Evolutionary conservation across 2,888 invertebrate genomes (phyloP).

Genomic region (Ptilodon capucinus): DNA sequence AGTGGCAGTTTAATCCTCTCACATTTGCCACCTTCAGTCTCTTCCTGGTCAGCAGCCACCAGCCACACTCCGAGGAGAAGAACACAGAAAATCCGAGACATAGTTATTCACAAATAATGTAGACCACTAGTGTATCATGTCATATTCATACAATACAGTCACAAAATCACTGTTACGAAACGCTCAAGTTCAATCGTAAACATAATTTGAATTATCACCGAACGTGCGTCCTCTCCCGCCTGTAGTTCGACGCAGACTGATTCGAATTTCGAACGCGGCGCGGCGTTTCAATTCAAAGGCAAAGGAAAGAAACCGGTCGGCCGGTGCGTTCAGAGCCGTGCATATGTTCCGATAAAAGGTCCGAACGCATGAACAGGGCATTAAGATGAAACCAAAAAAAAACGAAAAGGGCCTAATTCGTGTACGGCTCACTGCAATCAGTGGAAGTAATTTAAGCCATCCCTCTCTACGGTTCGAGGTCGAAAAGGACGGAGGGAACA

Average conservation of each 20-base stretch:
- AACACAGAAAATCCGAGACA: slow-evolving; percentile 70
- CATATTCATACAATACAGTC: slow-evolving; percentile 61
- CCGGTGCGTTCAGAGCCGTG: slow-evolving; percentile 70
- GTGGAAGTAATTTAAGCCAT: slow-evolving; percentile 70
- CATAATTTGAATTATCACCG: slow-evolving; percentile 38
- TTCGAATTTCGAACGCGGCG: slow-evolving; percentile 57
- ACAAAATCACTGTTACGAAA: slow-evolving; percentile 58
- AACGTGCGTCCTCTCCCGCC: slow-evolving; percentile 42
- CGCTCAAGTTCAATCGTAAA: slow-evolving; percentile 60
- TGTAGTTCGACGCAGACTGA: slow-evolving; percentile 62
- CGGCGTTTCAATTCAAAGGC: slow-evolving; percentile 70
- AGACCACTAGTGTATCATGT: slow-evolving; percentile 48
- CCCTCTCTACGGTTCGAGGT: slow-evolving; percentile 42
- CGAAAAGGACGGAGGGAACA: slow-evolving; percentile 49
- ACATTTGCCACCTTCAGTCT: slow-evolving; percentile 84
- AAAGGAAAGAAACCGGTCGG: slow-evolving; percentile 72
- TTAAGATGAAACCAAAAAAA: slow-evolving; percentile 70
- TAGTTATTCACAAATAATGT: slow-evolving; percentile 47
- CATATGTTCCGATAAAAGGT: slow-evolving; percentile 79
- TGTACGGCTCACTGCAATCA: slow-evolving; percentile 79
- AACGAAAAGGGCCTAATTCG: slow-evolving; percentile 75
- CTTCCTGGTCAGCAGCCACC: slow-evolving; percentile 70
- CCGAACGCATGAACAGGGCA: slow-evolving; percentile 77
- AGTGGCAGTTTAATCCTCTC: slow-evolving; percentile 90
- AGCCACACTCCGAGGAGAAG: slow-evolving; percentile 55